phyloP scores from a whole-genome alignment of 2,113 vertebrate genomes.

The Oncorhynchus clarkii region DNA sequence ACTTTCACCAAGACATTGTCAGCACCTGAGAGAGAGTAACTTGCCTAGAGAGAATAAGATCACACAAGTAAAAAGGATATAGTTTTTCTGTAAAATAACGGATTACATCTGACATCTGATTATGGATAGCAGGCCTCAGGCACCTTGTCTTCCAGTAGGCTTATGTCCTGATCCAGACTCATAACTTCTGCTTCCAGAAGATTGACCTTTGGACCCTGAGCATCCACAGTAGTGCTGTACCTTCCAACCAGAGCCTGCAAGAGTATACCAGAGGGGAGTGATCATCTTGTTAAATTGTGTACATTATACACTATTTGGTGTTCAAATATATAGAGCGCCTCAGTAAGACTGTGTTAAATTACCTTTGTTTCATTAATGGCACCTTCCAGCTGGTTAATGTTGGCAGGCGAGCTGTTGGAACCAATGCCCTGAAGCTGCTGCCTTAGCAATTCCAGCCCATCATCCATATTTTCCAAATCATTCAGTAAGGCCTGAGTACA shows the following conservation, averaged over 20 bases:
- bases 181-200: conserved; percentile 71
- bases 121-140: too few relatives aligned
- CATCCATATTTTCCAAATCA: conserved; percentile 67
- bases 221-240: conserved; percentile 59
- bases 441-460: conserved; percentile 66
- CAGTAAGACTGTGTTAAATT: background rate
- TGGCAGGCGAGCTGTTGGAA: conserved; percentile 43
- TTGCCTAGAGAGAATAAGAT: too few relatives aligned
- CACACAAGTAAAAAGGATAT: too few relatives aligned
- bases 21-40: conserved; percentile 57
- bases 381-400: conserved; percentile 70
- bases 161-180: conserved; percentile 66
- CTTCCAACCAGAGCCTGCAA: conserved; percentile 71
- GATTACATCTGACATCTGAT: too few relatives aligned
- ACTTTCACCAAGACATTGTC: conserved; percentile 67
- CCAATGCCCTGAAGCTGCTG: conserved; percentile 66
- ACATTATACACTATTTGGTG: too few relatives aligned
- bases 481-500: conserved; percentile 75
- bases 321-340: too few relatives aligned
- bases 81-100: too few relatives aligned
- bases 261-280: background rate
- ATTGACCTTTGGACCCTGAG: conserved; percentile 62
- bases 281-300: too few relatives aligned
- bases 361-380: conserved; percentile 75
- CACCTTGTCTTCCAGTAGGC: conserved; percentile 78